These are phyloP conservation scores for Onychostoma macrolepis DNA, from an alignment of 2,113 vertebrate genomes.

Conservation along the genomic window DNA sequence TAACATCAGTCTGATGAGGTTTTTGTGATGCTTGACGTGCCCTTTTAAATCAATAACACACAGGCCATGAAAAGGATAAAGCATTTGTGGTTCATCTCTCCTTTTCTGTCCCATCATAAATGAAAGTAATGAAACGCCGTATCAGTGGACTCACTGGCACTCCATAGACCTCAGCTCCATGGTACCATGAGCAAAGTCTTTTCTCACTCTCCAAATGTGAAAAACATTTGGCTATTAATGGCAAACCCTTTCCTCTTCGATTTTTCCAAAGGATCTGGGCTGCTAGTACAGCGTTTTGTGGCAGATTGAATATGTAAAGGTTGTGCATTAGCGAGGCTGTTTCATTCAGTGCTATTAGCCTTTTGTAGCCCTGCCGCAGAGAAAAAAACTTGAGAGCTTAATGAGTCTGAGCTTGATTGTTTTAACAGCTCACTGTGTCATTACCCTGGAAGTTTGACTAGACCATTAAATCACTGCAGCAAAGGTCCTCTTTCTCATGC, in stretches of 20 bases:
- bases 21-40: not conserved
- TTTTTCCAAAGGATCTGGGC: constrained; percentile 62
- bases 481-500: constrained; percentile 59
- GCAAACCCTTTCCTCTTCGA: constrained; percentile 50
- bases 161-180: constrained; percentile 60
- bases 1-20: not conserved
- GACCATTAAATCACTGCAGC: constrained; percentile 59
- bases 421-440: constrained; percentile 67
- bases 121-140: constrained; percentile 59
- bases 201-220: constrained; percentile 63
- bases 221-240: constrained; percentile 71
- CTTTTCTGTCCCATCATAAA: not conserved
- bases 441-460: constrained; percentile 47
- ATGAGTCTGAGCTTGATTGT: constrained; percentile 63
- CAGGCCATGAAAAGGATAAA: not conserved
- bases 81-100: constrained; percentile 1
- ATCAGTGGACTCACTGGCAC: constrained; percentile 53
- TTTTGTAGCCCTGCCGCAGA: constrained; percentile 49
- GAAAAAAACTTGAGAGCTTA: constrained; percentile 50
- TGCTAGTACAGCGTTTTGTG: constrained; percentile 59
- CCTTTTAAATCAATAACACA: constrained; percentile 14
- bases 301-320: constrained; percentile 55
- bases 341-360: constrained; percentile 53
- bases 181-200: constrained; percentile 61
- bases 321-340: constrained; percentile 46